Evolutionary conservation across 2,888 invertebrate species (phyloP).

Genomic region (Caenorhabditis panamensis): DNA sequence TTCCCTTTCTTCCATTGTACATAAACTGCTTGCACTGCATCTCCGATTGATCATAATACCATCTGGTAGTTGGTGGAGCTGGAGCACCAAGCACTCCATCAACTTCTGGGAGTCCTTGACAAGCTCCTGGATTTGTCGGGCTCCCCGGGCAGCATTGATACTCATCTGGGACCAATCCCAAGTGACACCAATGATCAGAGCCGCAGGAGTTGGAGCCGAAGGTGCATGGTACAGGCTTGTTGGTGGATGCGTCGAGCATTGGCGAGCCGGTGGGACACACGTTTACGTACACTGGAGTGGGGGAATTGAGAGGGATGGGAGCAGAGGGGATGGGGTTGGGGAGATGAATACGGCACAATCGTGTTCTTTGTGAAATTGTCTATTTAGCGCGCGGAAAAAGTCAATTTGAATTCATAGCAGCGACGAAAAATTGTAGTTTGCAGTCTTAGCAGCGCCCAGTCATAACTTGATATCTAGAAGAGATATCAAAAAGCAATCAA

Average conservation of each 20-base stretch:
- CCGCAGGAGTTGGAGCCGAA: conserved; percentile 76
- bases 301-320: conserved; percentile 3
- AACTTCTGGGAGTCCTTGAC: conserved; percentile 68
- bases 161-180: conserved; percentile 76
- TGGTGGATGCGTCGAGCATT: conserved; percentile 66
- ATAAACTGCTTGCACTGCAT: conserved; percentile 74
- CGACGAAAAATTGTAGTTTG: no score
- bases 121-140: conserved; percentile 75
- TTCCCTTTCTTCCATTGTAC: conserved; percentile 77
- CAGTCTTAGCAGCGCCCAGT: neutral
- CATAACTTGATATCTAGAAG: no score
- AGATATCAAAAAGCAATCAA: no score
- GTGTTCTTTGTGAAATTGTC: neutral
- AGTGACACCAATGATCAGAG: conserved; percentile 75
- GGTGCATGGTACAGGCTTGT: conserved; percentile 74
- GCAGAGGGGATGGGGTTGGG: neutral
- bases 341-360: neutral
- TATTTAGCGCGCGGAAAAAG: neutral
- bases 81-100: conserved; percentile 69
- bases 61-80: conserved; percentile 70
- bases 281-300: conserved; percentile 74
- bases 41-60: conserved; percentile 73
- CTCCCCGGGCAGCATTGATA: conserved; percentile 78
- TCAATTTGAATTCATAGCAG: no score
- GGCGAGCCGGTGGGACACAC: conserved; percentile 78